These are phyloP conservation scores for Plodia interpunctella DNA, from an alignment of 1,140 invertebrate species.

Conservation along the genomic window DNA sequence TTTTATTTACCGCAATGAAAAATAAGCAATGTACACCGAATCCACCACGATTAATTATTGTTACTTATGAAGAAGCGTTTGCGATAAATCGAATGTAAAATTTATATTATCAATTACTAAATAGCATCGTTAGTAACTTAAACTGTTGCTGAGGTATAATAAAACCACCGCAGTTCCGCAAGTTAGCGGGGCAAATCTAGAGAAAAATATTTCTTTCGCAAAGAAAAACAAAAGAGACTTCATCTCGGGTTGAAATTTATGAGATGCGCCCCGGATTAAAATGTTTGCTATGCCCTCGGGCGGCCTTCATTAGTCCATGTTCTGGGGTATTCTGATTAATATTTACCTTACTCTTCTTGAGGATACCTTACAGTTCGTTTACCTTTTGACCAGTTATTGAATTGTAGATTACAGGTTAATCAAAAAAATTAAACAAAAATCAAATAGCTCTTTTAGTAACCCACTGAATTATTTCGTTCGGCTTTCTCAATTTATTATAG, in stretches of 20 bases:
- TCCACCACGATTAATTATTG: too few relatives aligned
- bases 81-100: too few relatives aligned
- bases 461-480: too few relatives aligned
- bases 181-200: conserved; percentile 52
- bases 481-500: too few relatives aligned
- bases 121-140: too few relatives aligned
- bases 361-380: conserved; percentile 53
- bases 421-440: background rate
- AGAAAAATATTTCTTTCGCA: conserved; percentile 55
- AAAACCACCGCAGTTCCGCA: conserved; percentile 8
- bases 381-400: conserved; percentile 30
- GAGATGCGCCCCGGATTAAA: conserved; percentile 69
- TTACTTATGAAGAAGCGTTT: too few relatives aligned
- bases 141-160: background rate
- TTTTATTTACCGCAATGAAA: too few relatives aligned
- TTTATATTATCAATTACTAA: too few relatives aligned
- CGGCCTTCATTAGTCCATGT: conserved; percentile 61
- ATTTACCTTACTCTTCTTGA: conserved; percentile 66
- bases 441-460: too few relatives aligned
- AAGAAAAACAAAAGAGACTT: conserved; percentile 65
- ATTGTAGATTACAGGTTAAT: conserved; percentile 16
- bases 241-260: conserved; percentile 63
- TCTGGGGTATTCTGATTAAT: conserved; percentile 67
- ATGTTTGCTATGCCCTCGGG: conserved; percentile 67
- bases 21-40: too few relatives aligned